These are phyloP conservation scores for Hypomesus transpacificus DNA, from an alignment of 2,113 vertebrate genomes.

Conservation along the genomic window DNA sequence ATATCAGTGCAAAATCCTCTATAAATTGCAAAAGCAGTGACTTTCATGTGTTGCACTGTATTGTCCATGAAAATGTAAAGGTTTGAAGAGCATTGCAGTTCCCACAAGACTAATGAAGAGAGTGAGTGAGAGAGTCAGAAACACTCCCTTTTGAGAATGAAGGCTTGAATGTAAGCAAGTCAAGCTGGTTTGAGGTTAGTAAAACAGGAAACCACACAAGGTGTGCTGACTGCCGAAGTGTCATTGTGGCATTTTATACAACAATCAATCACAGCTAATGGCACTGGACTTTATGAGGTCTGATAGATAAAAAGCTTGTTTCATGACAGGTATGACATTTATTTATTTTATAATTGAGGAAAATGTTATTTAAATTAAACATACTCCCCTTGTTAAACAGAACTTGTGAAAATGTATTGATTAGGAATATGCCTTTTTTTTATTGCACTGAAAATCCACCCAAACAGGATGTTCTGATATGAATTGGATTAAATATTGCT, in stretches of 20 bases:
- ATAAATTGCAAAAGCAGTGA: not conserved
- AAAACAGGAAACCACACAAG: slow-evolving; percentile 49
- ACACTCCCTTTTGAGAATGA: not conserved
- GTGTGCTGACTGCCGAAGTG: slow-evolving; percentile 64
- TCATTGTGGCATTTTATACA: slow-evolving; percentile 67
- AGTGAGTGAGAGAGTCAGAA: slow-evolving; percentile 25
- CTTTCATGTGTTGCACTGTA: no score
- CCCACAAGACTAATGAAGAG: slow-evolving; percentile 37
- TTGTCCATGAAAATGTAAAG: not conserved
- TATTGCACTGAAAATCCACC: no score
- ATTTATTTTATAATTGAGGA: slow-evolving; percentile 22
- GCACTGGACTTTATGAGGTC: slow-evolving; percentile 44
- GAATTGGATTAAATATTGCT: no score
- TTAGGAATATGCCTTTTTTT: no score
- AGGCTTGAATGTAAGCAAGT: slow-evolving; percentile 8
- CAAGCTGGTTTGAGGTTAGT: slow-evolving; percentile 36
- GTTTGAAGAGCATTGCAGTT: slow-evolving; percentile 25
- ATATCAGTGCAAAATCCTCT: slow-evolving; percentile 9
- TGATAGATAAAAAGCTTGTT: slow-evolving; percentile 58
- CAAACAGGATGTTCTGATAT: no score
- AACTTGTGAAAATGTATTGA: no score
- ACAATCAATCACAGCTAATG: slow-evolving; percentile 61
- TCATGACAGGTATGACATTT: slow-evolving; percentile 47
- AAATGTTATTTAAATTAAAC: no score
- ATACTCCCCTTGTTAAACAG: no score